Evolutionary conservation across 2,797 vertebrate species (phyloP).

Genomic region (Hypotaenidia okinawae): DNA sequence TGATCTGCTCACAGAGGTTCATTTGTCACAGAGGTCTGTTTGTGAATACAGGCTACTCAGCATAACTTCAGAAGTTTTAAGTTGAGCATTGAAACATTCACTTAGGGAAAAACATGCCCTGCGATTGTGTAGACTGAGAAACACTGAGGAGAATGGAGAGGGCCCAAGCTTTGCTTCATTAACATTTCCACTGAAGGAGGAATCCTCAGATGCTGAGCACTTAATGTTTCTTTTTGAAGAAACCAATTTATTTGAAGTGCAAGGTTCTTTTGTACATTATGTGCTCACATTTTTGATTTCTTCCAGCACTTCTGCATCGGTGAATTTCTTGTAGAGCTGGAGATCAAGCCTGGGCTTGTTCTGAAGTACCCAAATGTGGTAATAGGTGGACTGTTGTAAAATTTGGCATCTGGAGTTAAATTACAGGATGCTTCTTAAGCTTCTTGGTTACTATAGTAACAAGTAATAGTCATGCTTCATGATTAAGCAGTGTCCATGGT

Average conservation of each 20-base stretch:
- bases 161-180: constrained; percentile 46
- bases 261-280: constrained; percentile 25
- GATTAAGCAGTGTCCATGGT: constrained; percentile 82
- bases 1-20: fast-evolving
- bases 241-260: constrained; percentile 58
- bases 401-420: constrained; percentile 76
- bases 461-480: constrained; percentile 81
- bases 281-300: constrained; percentile 33
- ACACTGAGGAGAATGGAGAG: neutral
- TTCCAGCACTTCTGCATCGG: constrained; percentile 8
- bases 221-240: constrained; percentile 61
- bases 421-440: constrained; percentile 79
- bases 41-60: neutral
- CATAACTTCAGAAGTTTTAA: neutral
- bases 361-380: constrained; percentile 58
- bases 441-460: constrained; percentile 79
- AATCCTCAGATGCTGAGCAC: constrained; percentile 52
- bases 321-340: neutral
- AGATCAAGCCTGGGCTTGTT: constrained; percentile 58
- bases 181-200: constrained; percentile 38
- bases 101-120: neutral
- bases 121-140: neutral
- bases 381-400: constrained; percentile 69
- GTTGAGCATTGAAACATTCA: neutral
- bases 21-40: neutral